A percentile compares a stretch with the other conserved stretches of the same genome.
Evolutionary conservation across 2,113 vertebrate genomes (phyloP).

Genomic region (Oryctolagus cuniculus): mOryCun1.1 NC_091435.1:10180001-10180500

Average conservation of each 20-base stretch:
- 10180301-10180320: background rate
- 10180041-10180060: conserved; percentile 62
- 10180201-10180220: conserved; percentile 72
- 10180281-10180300: conserved; percentile 61
- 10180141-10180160: background rate
- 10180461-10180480: conserved; percentile 58
- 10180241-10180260: conserved; percentile 35
- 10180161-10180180: conserved; percentile 1
- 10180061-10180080: conserved; percentile 50
- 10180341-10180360: conserved; percentile 72
- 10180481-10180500: background rate
- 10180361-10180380: background rate
- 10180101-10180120: background rate
- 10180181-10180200: conserved; percentile 64
- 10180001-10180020: background rate
- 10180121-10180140: background rate
- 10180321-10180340: conserved; percentile 25
- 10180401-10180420: conserved; percentile 54
- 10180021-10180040: background rate
- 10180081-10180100: conserved; percentile 39
- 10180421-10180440: background rate
- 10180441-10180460: background rate
- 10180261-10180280: conserved; percentile 68
- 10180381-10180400: conserved; percentile 68
- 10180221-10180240: conserved; percentile 73